Percentiles rank a stretch among this genome's conserved stretches.
phyloP scores from a whole-genome alignment of 2,888 invertebrate species.

The Melitaea athalia region DNA sequence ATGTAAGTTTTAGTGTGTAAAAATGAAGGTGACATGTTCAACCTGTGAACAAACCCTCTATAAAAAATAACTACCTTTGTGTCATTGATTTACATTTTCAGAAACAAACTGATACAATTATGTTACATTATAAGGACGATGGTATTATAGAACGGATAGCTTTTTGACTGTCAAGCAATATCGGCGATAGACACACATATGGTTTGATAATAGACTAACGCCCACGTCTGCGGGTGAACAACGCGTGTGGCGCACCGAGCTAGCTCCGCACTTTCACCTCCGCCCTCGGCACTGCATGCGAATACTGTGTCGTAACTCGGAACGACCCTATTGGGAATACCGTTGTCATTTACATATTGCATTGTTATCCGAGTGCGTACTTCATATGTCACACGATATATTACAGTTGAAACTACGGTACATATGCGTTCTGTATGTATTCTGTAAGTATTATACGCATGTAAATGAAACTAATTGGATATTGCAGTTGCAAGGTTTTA shows the following conservation, averaged over 20 bases:
- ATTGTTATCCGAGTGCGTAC: conserved; percentile 25
- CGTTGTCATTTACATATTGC: conserved; percentile 35
- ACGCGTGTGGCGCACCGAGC: conserved; percentile 47
- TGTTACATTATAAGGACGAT: conserved; percentile 30
- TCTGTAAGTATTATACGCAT: not conserved
- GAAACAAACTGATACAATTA: conserved; percentile 21
- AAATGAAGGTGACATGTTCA: no score
- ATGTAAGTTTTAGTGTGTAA: no score
- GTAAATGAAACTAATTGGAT: conserved; percentile 22
- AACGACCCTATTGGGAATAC: conserved; percentile 45
- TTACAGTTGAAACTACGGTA: not conserved
- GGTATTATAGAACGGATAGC: conserved; percentile 27
- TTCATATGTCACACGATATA: not conserved
- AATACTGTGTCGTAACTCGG: conserved; percentile 56
- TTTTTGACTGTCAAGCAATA: conserved; percentile 37
- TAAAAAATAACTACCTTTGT: no score
- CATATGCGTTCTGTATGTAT: not conserved
- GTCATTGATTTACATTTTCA: no score
- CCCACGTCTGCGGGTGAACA: conserved; percentile 48
- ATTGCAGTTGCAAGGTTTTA: conserved; percentile 16
- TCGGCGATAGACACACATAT: conserved; percentile 36
- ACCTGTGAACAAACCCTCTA: no score
- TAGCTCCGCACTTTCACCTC: conserved; percentile 70
- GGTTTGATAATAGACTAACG: conserved; percentile 48
- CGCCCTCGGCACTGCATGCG: conserved; percentile 61